These are phyloP conservation scores for Acromyrmex heyeri DNA, from an alignment of 1,140 invertebrate genomes.

Conservation along the genomic window DNA sequence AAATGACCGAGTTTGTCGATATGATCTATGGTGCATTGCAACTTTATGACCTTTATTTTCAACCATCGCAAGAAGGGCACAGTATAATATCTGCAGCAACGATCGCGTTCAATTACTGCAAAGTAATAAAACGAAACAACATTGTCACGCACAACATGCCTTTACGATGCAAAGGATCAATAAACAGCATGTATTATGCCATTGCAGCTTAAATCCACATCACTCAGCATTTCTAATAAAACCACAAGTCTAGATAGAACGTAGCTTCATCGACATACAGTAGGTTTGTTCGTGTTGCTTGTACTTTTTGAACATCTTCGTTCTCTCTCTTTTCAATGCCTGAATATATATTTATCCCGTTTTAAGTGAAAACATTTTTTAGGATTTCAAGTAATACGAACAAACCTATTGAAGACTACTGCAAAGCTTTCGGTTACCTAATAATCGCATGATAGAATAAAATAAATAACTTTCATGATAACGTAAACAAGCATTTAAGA, in stretches of 20 bases:
- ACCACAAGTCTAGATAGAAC: neutral
- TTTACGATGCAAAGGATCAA: conserved; percentile 39
- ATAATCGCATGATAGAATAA: conserved; percentile 3
- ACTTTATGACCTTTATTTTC: conserved; percentile 44
- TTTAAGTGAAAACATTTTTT: too few species aligned
- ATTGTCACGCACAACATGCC: conserved; percentile 52
- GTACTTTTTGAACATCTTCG: too few species aligned
- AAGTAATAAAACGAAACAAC: conserved; percentile 50
- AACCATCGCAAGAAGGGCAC: conserved; percentile 8
- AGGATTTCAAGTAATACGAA: too few species aligned
- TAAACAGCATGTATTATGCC: conserved; percentile 36
- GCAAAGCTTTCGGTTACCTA: neutral
- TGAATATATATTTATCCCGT: too few species aligned
- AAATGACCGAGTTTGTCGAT: neutral
- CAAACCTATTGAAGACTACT: neutral
- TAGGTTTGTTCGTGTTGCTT: neutral
- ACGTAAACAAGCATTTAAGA: neutral
- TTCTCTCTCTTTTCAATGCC: too few species aligned
- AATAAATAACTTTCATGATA: neutral
- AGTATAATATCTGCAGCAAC: conserved; percentile 29
- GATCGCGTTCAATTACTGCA: conserved; percentile 52
- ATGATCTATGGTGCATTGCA: neutral
- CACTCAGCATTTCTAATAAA: conserved; percentile 31
- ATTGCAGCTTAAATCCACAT: conserved; percentile 38
- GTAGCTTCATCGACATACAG: neutral